phyloP scores from a whole-genome alignment of 2,888 invertebrate species.

The Eudasyphora cyanicolor region DNA sequence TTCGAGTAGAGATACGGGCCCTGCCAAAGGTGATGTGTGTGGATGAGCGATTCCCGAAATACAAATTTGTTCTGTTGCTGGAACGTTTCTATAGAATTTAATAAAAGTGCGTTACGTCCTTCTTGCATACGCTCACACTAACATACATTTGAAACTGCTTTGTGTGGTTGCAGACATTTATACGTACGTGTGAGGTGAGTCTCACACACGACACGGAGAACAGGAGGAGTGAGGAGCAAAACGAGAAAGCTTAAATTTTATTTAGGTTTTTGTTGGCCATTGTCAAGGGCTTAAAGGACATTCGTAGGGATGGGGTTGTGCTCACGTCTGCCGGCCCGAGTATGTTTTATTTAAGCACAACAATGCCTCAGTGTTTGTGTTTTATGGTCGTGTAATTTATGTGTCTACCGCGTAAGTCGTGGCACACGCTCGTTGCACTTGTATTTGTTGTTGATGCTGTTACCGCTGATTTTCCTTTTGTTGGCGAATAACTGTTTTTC shows the following conservation, averaged over 20 bases:
- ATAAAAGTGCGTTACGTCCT: constrained; percentile 41
- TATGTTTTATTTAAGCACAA: constrained; percentile 48
- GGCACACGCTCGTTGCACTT: constrained; percentile 30
- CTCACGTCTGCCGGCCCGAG: background rate
- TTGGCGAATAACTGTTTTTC: constrained; percentile 20
- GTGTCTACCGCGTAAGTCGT: constrained; percentile 60
- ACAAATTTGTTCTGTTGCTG: constrained; percentile 30
- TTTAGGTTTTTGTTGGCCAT: constrained; percentile 34
- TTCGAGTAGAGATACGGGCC: background rate
- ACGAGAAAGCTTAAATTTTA: constrained; percentile 18
- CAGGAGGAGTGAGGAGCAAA: background rate
- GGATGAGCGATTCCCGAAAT: background rate
- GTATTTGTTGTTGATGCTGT: no score
- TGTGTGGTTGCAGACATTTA: background rate
- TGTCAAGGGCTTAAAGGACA: constrained; percentile 44
- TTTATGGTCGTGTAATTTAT: constrained; percentile 62
- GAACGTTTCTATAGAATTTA: constrained; percentile 7
- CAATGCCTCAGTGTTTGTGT: constrained; percentile 39
- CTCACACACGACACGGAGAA: background rate
- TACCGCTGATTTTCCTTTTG: constrained; percentile 3
- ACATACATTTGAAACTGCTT: background rate
- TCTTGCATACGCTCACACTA: background rate
- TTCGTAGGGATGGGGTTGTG: background rate
- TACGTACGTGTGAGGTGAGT: background rate
- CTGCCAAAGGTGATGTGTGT: background rate